Evolutionary conservation across 37 sponge, comb jelly and placozoan genomes (phyloP).

Genomic region (Crambe crambe): DNA sequence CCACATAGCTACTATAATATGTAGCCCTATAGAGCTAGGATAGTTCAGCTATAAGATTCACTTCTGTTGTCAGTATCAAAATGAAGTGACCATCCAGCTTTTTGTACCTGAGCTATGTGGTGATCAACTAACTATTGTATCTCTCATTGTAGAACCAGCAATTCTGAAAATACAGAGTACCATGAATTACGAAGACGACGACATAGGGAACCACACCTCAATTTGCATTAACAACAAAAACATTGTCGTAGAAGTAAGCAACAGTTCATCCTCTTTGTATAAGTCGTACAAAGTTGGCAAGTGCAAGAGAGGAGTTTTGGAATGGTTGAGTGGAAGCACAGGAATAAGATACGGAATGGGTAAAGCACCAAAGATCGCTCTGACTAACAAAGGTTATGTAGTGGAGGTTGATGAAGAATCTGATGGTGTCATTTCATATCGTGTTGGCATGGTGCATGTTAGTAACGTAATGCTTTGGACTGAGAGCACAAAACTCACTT

Average conservation of each 20-base stretch:
- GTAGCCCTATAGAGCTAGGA: too few species aligned
- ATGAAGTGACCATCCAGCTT: too few species aligned
- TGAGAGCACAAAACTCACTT: background rate
- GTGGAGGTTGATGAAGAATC: conserved; percentile 9
- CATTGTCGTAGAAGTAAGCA: conserved; percentile 1
- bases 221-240: background rate
- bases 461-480: background rate
- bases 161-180: background rate
- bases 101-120: too few species aligned
- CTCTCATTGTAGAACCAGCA: too few species aligned
- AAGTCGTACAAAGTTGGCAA: conserved; percentile 3
- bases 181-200: background rate
- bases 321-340: background rate
- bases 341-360: conserved; percentile 8
- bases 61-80: too few species aligned
- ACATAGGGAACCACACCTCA: conserved; percentile 1
- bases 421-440: background rate
- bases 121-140: too few species aligned
- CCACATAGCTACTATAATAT: too few species aligned
- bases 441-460: background rate
- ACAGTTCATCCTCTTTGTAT: background rate
- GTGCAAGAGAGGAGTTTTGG: background rate
- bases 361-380: background rate
- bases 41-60: too few species aligned
- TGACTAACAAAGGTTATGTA: conserved; percentile 3